Base-by-base conservation (phyloP, 2,797 vertebrate genomes). In the Synaphobranchus kaupii region DNA sequence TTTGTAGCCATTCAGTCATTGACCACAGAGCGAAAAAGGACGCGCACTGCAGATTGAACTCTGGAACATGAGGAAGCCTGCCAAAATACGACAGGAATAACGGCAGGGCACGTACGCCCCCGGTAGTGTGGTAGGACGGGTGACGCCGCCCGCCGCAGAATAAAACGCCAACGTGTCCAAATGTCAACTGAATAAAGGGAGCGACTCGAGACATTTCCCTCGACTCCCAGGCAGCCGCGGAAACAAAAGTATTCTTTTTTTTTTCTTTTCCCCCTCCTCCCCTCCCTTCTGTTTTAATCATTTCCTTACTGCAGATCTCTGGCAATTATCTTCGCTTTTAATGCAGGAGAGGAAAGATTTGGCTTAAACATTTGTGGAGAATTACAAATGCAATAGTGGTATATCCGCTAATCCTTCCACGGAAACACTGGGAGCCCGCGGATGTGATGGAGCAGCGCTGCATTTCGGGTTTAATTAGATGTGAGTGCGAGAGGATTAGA, bases 321-420 rank as follows among this genome's bases (percentile, higher is more conserved):
- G 90, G 90, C 92, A 91, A 89, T 88, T 88, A 88, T 76, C 47
- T 86, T 68, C 73, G 34, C 28, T 82, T 82, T 81, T 88, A 58
- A 78, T 66, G 39, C 50, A 28, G 83, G 54, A n/a, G 71, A 78
- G 39, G 87, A 80, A 89, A 90, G 90, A 89, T 92, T 90, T 93
- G 92, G 93, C 96, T 95, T 96, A 95, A 96, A 96, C 95, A 96
- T 92, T 92, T 91, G 95, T 95, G 95, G 93, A 93, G 94, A 93
- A 95, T 96, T 95, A 95, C 95, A 96, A 96, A 96, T 95, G 96
- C 96, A 96, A 96, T 96, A 97, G 96, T 96, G 94, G 93, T 96
- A 93, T 94, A 96, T 94, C 93, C 91, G 93, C 92, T 94, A 95
- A 96, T 96, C 94, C 96, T 95, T 94, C 94, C 95, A 95, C 94